Base-by-base conservation (phyloP, 2,113 vertebrate genomes). In the Xiphophorus maculatus region DNA sequence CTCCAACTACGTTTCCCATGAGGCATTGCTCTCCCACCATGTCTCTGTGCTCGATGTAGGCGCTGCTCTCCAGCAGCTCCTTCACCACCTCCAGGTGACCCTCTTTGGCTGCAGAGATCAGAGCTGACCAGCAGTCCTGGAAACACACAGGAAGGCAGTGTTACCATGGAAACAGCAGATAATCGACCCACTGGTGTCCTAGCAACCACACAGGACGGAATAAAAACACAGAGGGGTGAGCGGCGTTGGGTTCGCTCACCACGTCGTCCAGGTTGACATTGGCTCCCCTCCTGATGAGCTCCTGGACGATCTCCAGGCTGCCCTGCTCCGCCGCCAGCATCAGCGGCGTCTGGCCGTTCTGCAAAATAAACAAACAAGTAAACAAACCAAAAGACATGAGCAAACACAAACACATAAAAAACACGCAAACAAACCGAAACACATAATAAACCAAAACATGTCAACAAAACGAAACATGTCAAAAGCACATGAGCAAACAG, bases 61-160 rank as follows among this genome's bases (percentile, higher is more conserved):
- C 98, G 66, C 95, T 96, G 58, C 90, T 93, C 61, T 93, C 95
- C 64, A 99, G 95, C 0, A 99, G 94, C 66, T 99, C 98, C 67
- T 93, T 96, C 60, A 98, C 96, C 25, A 99, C 91, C 9, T 96
- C 96, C 69, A 94, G 12, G 25, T 99, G 96, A 4, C 97, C 97
- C 86, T 99, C 98, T 85, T 98, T 99, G 27, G 98, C 94, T 44
- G 97, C 97, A 0, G 95, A 97, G 90, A 98, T 97, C 76, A 99
- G 96, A 32, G 98, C 97, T 14, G 98, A 99, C 98, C 98, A 99
- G 93, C 97, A 99, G 90, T 99, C 98, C 98, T 99, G 86, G 8
- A 69, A 1, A 83, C 51, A 84, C 51, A 5, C 69, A 72, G 11
- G 80, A 3, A 71, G 11, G 51, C 22, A 0, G 0, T 5, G 84